These are phyloP conservation scores for Pararge aegeria DNA, from an alignment of 1,140 invertebrate species.

Conservation along the genomic window DNA sequence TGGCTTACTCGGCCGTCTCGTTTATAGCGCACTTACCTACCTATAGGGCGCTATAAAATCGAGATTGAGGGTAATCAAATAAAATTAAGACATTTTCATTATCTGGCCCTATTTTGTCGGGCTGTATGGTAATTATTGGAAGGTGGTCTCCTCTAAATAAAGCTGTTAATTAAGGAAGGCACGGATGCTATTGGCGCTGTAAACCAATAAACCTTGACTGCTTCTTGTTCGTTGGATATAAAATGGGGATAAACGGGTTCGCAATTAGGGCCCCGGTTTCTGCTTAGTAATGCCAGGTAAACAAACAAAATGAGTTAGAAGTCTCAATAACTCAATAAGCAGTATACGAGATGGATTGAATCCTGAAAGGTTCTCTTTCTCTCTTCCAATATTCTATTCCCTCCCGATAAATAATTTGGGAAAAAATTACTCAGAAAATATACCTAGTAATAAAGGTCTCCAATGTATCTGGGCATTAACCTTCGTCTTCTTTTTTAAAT, in stretches of 20 bases:
- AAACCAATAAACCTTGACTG: slow-evolving; percentile 65
- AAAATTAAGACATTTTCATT: slow-evolving; percentile 77
- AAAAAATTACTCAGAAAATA: too few species aligned
- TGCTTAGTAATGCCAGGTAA: slow-evolving; percentile 12
- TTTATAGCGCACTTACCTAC: slow-evolving; percentile 51
- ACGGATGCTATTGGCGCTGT: slow-evolving; percentile 59
- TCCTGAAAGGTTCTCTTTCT: too few species aligned
- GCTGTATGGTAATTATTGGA: slow-evolving; percentile 52
- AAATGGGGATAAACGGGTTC: slow-evolving; percentile 49
- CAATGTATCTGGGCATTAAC: too few species aligned
- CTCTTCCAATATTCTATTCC: too few species aligned
- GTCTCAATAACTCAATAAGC: not conserved
- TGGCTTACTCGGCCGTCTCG: slow-evolving; percentile 23
- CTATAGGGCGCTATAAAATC: slow-evolving; percentile 52
- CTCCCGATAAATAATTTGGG: too few species aligned
- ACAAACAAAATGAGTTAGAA: not conserved
- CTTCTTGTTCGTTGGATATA: slow-evolving; percentile 55
- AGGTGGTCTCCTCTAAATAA: slow-evolving; percentile 69
- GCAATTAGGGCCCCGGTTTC: slow-evolving; percentile 43
- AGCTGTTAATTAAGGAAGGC: slow-evolving; percentile 69
- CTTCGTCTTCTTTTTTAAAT: too few species aligned
- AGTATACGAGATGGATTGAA: too few species aligned
- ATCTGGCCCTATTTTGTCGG: slow-evolving; percentile 69
- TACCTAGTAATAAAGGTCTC: too few species aligned
- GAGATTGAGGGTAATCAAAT: slow-evolving; percentile 51